Percentiles rank a stretch among this genome's conserved stretches.
phyloP scores from a whole-genome alignment of 2,888 invertebrate genomes.

The Tenodera sinensis region DNA sequence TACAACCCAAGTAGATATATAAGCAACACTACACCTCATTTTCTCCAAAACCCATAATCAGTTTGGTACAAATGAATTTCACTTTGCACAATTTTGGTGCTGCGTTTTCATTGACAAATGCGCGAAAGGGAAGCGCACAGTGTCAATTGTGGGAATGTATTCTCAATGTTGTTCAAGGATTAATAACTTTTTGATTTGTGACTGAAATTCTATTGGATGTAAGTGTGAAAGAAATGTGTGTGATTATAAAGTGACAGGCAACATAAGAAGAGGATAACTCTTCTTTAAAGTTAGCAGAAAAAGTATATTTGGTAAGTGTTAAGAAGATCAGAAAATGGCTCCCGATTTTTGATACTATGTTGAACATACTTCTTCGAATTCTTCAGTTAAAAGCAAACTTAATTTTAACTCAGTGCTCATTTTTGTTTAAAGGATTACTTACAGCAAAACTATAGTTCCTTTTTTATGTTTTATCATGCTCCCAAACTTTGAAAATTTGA shows the following conservation, averaged over 20 bases:
- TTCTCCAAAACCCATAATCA: too few relatives aligned
- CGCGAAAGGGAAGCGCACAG: slow-evolving; percentile 17
- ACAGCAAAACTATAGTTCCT: too few relatives aligned
- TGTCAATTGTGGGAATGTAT: slow-evolving; percentile 23
- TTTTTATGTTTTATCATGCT: too few relatives aligned
- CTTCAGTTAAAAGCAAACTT: too few relatives aligned
- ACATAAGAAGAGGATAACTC: slow-evolving; percentile 13
- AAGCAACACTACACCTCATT: too few relatives aligned
- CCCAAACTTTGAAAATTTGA: too few relatives aligned
- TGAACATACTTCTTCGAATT: too few relatives aligned
- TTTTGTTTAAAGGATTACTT: too few relatives aligned
- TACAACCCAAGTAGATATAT: too few relatives aligned
- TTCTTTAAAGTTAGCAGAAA: not conserved
- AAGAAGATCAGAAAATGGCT: slow-evolving; percentile 15
- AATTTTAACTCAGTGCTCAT: too few relatives aligned
- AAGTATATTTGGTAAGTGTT: slow-evolving; percentile 17
- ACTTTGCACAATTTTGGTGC: too few relatives aligned
- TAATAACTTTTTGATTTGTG: not conserved
- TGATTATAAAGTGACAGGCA: slow-evolving; percentile 25
- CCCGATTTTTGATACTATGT: not conserved
- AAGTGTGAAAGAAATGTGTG: slow-evolving; percentile 14
- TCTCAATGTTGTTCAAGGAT: not conserved
- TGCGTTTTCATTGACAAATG: slow-evolving; percentile 25
- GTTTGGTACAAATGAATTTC: too few relatives aligned
- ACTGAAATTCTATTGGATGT: not conserved